phyloP scores from a whole-genome alignment of 2,888 invertebrate genomes.

The Eugnorisma glareosa region DNA sequence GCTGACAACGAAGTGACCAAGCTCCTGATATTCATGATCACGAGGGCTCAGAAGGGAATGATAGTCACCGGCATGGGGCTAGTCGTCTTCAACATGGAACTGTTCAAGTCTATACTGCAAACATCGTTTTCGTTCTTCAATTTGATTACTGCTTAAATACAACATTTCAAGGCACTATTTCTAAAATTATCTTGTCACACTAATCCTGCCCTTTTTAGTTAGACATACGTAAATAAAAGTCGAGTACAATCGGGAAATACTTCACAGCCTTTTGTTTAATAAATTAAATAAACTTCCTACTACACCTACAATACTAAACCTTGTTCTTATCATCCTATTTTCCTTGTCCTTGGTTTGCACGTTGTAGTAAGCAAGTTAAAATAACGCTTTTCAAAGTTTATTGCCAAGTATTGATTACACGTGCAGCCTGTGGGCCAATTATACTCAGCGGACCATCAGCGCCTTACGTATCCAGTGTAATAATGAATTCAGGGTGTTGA shows the following conservation, averaged over 20 bases:
- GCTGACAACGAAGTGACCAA: constrained; percentile 73
- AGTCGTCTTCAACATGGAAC: constrained; percentile 80
- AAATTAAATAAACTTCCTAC: constrained; percentile 8
- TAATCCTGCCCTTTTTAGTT: neutral
- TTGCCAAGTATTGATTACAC: too few species aligned
- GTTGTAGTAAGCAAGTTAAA: too few species aligned
- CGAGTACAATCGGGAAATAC: neutral
- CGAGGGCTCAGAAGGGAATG: constrained; percentile 76
- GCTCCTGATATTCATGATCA: constrained; percentile 78
- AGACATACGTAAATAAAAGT: neutral
- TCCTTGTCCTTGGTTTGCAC: too few species aligned
- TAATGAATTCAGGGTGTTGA: too few species aligned
- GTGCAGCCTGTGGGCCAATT: too few species aligned
- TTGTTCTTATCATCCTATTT: too few species aligned
- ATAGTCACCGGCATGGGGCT: constrained; percentile 78
- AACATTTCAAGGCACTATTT: neutral
- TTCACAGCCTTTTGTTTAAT: neutral
- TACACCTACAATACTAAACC: neutral
- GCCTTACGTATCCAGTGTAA: too few species aligned
- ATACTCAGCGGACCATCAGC: too few species aligned
- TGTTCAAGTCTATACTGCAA: constrained; percentile 82
- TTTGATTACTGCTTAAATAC: constrained; percentile 73
- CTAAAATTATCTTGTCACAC: neutral
- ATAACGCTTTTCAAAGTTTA: too few species aligned
- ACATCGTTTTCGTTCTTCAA: constrained; percentile 84